Conservation (phyloP, 2,113 vertebrate genomes). For the Sphaerodactylus townsendi region DNA sequence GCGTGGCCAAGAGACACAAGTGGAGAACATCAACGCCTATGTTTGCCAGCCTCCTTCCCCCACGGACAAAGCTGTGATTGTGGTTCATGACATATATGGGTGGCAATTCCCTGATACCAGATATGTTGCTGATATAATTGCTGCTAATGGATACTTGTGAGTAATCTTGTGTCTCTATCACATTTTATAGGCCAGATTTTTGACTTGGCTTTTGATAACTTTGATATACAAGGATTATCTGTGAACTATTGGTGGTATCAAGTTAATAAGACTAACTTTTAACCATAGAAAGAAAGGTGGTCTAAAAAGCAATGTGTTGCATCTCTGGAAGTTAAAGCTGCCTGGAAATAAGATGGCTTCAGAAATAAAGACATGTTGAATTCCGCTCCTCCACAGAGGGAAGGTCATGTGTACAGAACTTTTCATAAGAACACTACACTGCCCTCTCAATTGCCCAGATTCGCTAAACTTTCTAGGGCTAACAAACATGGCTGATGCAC, state of each 20-base stretch:
- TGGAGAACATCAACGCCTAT: constrained; percentile 86
- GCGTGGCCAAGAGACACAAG: constrained; percentile 83
- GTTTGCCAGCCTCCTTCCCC: constrained; percentile 73
- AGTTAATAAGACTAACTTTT: background rate
- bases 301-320: background rate
- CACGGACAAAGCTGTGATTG: constrained; percentile 85
- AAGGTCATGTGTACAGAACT: background rate
- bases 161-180: constrained; percentile 14
- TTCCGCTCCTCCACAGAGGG: background rate
- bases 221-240: rapidly evolving
- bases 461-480: too few species aligned
- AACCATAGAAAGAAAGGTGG: background rate
- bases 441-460: background rate
- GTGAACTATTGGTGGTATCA: background rate
- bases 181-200: background rate
- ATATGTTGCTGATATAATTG: constrained; percentile 90
- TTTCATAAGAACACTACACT: background rate
- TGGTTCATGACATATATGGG: constrained; percentile 91
- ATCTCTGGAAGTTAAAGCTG: too few species aligned
- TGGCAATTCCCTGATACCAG: constrained; percentile 90
- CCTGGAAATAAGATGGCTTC: background rate
- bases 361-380: background rate
- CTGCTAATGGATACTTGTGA: constrained; percentile 87
- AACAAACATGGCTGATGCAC: too few species aligned
- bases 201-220: background rate